Evolutionary conservation across 2,888 invertebrate species (phyloP), one percentile per base, ranked within the genome.

Genomic region (Xylota segnis): DNA sequence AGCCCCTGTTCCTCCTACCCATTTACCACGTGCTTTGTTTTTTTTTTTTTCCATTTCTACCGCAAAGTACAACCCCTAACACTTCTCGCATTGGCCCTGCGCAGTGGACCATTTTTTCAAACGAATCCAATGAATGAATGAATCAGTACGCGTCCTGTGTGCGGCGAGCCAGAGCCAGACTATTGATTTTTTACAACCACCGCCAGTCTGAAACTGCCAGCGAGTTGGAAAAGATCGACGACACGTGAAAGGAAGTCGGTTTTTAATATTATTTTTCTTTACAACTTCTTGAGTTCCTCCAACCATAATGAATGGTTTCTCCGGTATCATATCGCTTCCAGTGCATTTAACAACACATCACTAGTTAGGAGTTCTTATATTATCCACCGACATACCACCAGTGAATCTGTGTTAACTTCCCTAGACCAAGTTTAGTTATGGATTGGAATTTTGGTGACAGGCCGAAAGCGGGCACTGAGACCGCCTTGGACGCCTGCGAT

Each of bases 401-500:
- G 32, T 23, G 12, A 32, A 70, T 23, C 10, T 54, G 45, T 68
- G 63, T 72, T 43, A 43, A 58, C 6, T 34, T 34, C 23, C 23
- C 34, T 45, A 27, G 9, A 27, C 5, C 18, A 45, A 47, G 0
- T 54, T 32, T 4, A 50, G 74, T 76, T 78, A 92, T 92, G 92
- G 90, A 91, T 63, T 92, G 92, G 92, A 91, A 91, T 89, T 92
- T 92, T 87, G 91, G 90, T 83, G 91, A 90, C 47, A 90, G 90
- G 71, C 90, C 92, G 10, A 91, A 91, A 82, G 88, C 92, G 76
- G 92, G 92, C 86, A 91, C 95, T 0, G 95, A 96, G 88, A 92
- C 94, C 9, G 96, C 96, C 0, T 94, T 94, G 89, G 96, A 96
- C 87, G 96, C 94, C 45, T 94, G 94, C 79, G 94, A 95, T 89